Conservation (phyloP, 2,888 invertebrate genomes). For the Nezara viridula region DNA sequence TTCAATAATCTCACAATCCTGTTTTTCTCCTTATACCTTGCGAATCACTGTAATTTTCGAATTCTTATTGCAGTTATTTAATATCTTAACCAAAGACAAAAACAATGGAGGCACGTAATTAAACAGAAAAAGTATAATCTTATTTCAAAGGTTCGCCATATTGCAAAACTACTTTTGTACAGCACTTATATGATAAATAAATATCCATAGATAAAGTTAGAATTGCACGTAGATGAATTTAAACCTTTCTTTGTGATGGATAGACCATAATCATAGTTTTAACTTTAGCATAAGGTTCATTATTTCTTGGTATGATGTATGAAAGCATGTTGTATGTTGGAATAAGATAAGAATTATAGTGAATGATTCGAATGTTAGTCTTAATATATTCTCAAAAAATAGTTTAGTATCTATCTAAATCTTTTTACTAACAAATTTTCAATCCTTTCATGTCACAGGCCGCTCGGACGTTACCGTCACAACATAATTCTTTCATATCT, state of each 20-base stretch:
- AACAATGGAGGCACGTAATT: too few relatives aligned
- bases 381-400: not conserved
- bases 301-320: not conserved
- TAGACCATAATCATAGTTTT: not conserved
- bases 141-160: not conserved
- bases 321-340: not conserved
- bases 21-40: too few relatives aligned
- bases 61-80: too few relatives aligned
- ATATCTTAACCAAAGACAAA: too few relatives aligned
- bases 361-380: not conserved
- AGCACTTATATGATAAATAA: not conserved
- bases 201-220: not conserved
- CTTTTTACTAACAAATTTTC: constrained; percentile 39
- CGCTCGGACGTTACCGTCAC: constrained; percentile 1
- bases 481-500: constrained; percentile 24
- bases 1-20: too few relatives aligned
- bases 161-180: not conserved
- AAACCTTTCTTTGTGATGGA: too few relatives aligned
- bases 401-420: not conserved
- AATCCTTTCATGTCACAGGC: constrained; percentile 45
- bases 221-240: not conserved
- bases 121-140: too few relatives aligned
- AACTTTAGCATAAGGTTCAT: not conserved
- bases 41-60: too few relatives aligned
- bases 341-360: not conserved